Evolutionary conservation across 2,113 vertebrate species (phyloP), one percentile per base, ranked within the genome.

Genomic region (Tretioscincus oriximinensis): DNA sequence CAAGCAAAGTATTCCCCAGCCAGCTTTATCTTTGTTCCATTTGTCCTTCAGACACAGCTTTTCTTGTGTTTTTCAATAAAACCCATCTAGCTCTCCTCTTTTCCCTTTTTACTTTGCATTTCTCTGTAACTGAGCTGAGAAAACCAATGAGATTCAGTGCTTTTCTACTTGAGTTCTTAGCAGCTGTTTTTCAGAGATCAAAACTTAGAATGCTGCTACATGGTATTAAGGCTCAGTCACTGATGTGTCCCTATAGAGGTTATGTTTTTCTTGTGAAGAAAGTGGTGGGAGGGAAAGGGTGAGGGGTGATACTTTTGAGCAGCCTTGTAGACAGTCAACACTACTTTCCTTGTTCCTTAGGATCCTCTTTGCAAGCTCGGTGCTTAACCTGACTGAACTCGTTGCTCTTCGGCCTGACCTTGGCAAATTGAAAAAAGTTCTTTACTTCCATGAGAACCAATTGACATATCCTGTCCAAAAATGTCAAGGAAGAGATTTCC

Each of bases 401-500:
- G 72, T 91, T 87, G 97, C 95, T 93, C 97, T 98, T 92, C 97
- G 97, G 87, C 96, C 97, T 91, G 96, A 97, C 95, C 96, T 96
- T 92, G 95, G 94, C 80, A 95, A 96, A 92, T 92, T 96, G 88
- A 98, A 96, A 93, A 99, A 99, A 94, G 90, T 99, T 76, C 94
- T 99, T 81, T 99, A 99, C 92, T 99, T 99, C 94, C 98, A 99
- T 16, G 98, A 99, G 93, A 99, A 99, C 94, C 98, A 99, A 89
- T 93, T 99, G 94, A 92, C 93, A 2, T 99, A 99, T 93, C 98
- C 98, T 61, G 96, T 98, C 87, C 96, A 96, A 91, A 98, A 96
- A 90, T 95, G 90, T 92, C 97, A 97, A 90, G 96, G 99, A 73
- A 94, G 97, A 88, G 98, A 98, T 94, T 99, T 99, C 92, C 98